These are phyloP conservation scores for Zelostemma sp. DNA, from an alignment of 1,140 invertebrate genomes.

Conservation along the genomic window DNA sequence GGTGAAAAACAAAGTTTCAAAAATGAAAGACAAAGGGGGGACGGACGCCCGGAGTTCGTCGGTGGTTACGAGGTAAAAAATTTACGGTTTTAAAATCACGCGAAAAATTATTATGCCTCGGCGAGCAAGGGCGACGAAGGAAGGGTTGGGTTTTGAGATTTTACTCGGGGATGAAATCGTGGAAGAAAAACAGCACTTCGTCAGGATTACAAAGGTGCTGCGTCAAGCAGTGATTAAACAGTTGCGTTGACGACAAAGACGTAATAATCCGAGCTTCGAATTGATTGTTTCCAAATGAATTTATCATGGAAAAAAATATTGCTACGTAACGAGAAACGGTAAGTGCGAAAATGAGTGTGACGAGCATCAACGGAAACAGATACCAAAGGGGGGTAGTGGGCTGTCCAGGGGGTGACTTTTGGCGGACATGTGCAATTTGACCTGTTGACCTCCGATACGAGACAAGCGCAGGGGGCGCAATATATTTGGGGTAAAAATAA, in stretches of 20 bases:
- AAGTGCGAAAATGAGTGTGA: constrained; percentile 50
- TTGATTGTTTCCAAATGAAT: too few relatives aligned
- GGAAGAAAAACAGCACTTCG: constrained; percentile 9
- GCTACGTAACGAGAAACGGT: not conserved
- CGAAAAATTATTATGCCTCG: constrained; percentile 68
- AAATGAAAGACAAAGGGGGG: constrained; percentile 19
- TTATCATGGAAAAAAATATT: not conserved
- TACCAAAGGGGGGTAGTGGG: constrained; percentile 39
- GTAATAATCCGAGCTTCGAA: too few relatives aligned
- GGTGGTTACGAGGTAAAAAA: constrained; percentile 64
- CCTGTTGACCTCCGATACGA: constrained; percentile 63
- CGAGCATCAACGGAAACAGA: constrained; percentile 20
- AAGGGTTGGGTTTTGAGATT: constrained; percentile 10
- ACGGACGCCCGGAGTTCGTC: constrained; percentile 15
- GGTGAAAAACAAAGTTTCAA: constrained; percentile 28
- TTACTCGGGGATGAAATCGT: constrained; percentile 12
- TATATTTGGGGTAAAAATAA: constrained; percentile 72
- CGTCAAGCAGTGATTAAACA: not conserved
- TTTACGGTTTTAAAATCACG: constrained; percentile 71
- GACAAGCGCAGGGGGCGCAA: constrained; percentile 52
- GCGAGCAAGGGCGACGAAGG: constrained; percentile 15
- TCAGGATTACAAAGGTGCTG: constrained; percentile 3
- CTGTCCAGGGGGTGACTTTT: constrained; percentile 58
- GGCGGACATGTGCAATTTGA: constrained; percentile 68
- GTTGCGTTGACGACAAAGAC: not conserved